phyloP scores from a whole-genome alignment of 2,888 invertebrate species.

The Mactromeris polynyma region DNA sequence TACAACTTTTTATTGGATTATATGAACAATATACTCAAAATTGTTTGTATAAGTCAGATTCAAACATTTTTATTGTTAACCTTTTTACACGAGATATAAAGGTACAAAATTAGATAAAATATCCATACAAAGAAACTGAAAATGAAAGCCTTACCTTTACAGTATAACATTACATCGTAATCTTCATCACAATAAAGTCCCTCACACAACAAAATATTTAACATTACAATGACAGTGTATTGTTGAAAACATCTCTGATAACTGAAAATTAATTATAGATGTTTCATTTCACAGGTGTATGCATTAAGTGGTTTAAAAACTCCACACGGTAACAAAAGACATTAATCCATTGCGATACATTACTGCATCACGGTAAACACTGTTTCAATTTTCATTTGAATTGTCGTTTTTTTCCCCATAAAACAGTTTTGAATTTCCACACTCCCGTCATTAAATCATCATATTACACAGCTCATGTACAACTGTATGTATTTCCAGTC shows the following conservation, averaged over 20 bases:
- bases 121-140: too few species aligned
- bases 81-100: too few species aligned
- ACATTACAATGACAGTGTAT: not conserved
- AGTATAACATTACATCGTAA: not conserved
- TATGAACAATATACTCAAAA: too few species aligned
- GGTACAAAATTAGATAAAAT: too few species aligned
- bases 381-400: constrained; percentile 1
- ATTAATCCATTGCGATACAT: not conserved
- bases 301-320: constrained; percentile 1
- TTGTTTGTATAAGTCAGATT: too few species aligned
- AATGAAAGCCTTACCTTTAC: too few species aligned
- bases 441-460: not conserved
- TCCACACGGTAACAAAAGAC: not conserved
- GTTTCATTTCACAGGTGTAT: not conserved
- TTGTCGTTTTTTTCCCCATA: not conserved
- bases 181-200: constrained; percentile 9
- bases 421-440: not conserved
- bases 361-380: not conserved
- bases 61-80: too few species aligned
- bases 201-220: not conserved
- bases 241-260: not conserved
- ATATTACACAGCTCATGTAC: not conserved
- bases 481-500: not conserved
- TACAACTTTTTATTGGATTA: too few species aligned
- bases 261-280: constrained; percentile 7